Evolutionary conservation across 2,113 vertebrate genomes (phyloP).

Genomic region (Promerops cafer): DNA sequence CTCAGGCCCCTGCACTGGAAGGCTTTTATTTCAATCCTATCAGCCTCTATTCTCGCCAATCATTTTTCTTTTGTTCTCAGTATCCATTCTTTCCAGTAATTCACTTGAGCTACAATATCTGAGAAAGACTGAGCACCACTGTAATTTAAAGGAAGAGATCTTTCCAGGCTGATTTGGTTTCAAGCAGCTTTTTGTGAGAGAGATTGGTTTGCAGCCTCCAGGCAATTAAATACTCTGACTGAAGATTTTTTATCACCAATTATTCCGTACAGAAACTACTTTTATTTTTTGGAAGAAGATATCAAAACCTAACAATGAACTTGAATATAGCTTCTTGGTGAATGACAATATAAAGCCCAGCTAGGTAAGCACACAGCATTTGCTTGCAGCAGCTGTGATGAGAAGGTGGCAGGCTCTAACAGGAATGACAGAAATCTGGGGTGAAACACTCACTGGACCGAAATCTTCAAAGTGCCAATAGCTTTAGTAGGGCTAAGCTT

Average conservation of each 20-base stretch:
- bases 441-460: background rate
- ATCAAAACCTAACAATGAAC: background rate
- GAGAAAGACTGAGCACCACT: conserved; percentile 37
- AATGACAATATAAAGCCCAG: background rate
- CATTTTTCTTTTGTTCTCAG: conserved; percentile 73
- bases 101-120: conserved; percentile 58
- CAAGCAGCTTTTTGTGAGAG: conserved; percentile 49
- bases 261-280: conserved; percentile 43
- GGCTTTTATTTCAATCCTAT: conserved; percentile 71
- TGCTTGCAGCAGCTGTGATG: background rate
- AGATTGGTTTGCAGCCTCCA: conserved; percentile 42
- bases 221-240: conserved; percentile 55
- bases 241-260: conserved; percentile 66
- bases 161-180: conserved; percentile 51
- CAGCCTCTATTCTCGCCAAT: conserved; percentile 66
- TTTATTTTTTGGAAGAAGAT: conserved; percentile 32
- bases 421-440: background rate
- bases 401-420: background rate
- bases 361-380: background rate
- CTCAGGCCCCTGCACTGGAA: conserved; percentile 55
- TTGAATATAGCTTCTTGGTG: background rate
- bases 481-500: background rate
- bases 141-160: conserved; percentile 51
- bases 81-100: conserved; percentile 68
- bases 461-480: background rate